Percentiles rank a stretch among this genome's conserved stretches.
These are phyloP conservation scores for Lathamus discolor DNA, from an alignment of 2,113 vertebrate genomes.

Conservation along the genomic window DNA sequence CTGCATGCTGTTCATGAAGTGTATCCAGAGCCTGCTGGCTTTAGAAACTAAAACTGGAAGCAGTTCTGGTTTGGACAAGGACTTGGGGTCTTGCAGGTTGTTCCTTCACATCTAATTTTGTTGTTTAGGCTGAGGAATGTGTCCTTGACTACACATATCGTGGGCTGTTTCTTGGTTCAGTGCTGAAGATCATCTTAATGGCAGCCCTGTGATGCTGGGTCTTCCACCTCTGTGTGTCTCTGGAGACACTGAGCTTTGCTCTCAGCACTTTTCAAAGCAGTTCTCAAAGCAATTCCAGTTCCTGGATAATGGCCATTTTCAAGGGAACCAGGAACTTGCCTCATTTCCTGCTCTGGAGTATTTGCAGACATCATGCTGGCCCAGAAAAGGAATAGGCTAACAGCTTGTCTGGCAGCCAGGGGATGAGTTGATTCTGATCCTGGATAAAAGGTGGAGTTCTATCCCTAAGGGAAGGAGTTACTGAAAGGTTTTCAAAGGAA, in stretches of 20 bases:
- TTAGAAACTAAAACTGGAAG: neutral
- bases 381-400: neutral
- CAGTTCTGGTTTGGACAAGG: neutral
- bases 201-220: neutral
- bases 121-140: neutral
- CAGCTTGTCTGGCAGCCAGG: neutral
- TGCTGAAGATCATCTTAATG: neutral
- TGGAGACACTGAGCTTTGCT: neutral
- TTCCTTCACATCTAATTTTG: neutral
- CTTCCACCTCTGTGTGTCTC: neutral
- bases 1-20: neutral
- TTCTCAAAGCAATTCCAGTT: neutral
- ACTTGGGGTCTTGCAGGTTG: neutral
- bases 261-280: neutral
- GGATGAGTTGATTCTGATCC: neutral
- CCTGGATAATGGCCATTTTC: neutral
- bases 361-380: neutral
- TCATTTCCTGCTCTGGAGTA: neutral
- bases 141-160: neutral
- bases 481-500: neutral
- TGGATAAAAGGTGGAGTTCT: neutral
- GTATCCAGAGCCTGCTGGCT: neutral
- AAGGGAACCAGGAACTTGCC: neutral
- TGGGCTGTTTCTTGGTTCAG: neutral
- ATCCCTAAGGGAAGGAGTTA: neutral